Evolutionary conservation across 1,140 invertebrate genomes (phyloP).

Genomic region (Drosophila rhopaloa): DNA sequence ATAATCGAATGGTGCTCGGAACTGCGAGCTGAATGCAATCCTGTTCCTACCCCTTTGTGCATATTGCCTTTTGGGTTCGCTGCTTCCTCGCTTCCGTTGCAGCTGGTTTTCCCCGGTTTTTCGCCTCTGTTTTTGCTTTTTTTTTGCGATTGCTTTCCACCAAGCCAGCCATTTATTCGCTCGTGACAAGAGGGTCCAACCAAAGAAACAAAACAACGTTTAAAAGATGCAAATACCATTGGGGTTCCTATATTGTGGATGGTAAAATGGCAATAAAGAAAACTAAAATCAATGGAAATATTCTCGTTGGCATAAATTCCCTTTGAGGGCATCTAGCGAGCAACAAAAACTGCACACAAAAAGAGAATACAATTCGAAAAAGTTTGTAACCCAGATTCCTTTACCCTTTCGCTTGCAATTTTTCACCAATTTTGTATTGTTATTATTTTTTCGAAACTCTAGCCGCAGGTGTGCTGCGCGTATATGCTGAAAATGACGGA

Average conservation of each 20-base stretch:
- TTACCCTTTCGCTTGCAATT: conserved; percentile 49
- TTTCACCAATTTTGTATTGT: conserved; percentile 34
- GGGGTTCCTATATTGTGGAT: conserved; percentile 10
- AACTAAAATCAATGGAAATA: conserved; percentile 78
- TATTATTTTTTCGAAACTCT: conserved; percentile 15
- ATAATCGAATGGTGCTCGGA: conserved; percentile 50
- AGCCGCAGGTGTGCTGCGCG: conserved; percentile 46
- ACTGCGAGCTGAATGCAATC: conserved; percentile 33
- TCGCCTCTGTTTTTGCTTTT: not conserved
- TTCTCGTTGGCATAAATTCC: conserved; percentile 77
- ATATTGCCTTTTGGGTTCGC: conserved; percentile 46
- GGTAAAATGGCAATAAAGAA: conserved; percentile 68
- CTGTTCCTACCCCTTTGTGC: conserved; percentile 17
- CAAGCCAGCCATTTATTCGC: conserved; percentile 67
- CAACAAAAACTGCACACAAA: conserved; percentile 29
- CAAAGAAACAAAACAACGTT: conserved; percentile 48
- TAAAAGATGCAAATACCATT: conserved; percentile 56
- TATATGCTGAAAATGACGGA: conserved; percentile 59
- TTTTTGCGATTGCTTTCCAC: conserved; percentile 26
- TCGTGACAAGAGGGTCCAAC: conserved; percentile 39
- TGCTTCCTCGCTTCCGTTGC: conserved; percentile 23
- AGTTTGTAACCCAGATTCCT: conserved; percentile 77
- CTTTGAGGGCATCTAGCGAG: conserved; percentile 31
- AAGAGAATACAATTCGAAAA: conserved; percentile 33
- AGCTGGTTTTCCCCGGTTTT: conserved; percentile 21